phyloP scores from a whole-genome alignment of 2,113 vertebrate species.

The Coregonus clupeaformis region DNA sequence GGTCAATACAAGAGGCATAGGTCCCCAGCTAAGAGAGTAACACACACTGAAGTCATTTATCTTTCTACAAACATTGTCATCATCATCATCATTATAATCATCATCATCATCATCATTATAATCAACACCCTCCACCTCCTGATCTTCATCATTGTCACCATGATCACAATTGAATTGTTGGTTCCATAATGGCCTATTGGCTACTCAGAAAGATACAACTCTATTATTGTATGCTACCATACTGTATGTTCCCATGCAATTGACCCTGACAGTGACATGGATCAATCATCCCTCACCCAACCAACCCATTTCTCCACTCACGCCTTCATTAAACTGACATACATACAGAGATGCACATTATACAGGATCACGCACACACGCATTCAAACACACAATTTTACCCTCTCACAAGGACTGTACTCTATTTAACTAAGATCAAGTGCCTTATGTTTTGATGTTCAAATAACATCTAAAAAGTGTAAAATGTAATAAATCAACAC shows the following conservation, averaged over 20 bases:
- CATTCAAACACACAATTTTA: constrained; percentile 28
- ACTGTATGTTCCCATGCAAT: no score
- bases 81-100: no score
- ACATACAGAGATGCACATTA: not conserved
- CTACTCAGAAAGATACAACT: no score
- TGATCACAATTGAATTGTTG: not conserved
- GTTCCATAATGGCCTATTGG: no score
- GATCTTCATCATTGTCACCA: not conserved
- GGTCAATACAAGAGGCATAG: no score
- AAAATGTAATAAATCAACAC: constrained; percentile 29
- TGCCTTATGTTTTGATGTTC: constrained; percentile 44
- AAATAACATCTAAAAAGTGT: constrained; percentile 32
- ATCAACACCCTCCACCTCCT: no score
- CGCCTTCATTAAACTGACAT: no score
- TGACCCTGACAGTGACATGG: not conserved
- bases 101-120: no score
- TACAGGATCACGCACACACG: not conserved
- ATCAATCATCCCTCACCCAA: not conserved
- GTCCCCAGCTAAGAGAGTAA: no score
- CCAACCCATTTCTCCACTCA: not conserved
- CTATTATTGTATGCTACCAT: no score
- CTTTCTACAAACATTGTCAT: no score
- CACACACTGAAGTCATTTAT: no score
- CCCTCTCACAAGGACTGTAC: not conserved
- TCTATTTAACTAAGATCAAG: constrained; percentile 48